Evolutionary conservation across 1,140 invertebrate species (phyloP).

Genomic region (Protaetia brevitarsis): DNA sequence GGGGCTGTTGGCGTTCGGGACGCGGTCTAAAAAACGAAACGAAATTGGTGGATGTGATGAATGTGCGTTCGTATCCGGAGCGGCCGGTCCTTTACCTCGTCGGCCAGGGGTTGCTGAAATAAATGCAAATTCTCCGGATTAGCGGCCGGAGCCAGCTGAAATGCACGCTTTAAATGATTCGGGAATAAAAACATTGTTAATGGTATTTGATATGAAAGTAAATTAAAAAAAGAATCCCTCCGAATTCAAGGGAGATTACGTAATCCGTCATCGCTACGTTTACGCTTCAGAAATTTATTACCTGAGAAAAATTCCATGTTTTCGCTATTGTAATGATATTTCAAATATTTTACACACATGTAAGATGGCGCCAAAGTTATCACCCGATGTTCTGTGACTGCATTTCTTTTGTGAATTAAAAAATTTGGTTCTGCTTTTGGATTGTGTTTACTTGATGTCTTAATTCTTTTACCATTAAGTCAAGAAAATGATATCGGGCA

Average conservation of each 20-base stretch:
- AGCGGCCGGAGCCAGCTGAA: background rate
- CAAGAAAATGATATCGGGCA: too few species aligned
- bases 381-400: too few species aligned
- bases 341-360: too few species aligned
- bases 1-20: background rate
- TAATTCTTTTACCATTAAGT: too few species aligned
- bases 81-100: background rate
- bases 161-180: background rate
- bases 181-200: background rate
- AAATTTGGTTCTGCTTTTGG: too few species aligned
- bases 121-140: constrained; percentile 12
- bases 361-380: too few species aligned
- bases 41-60: constrained; percentile 12
- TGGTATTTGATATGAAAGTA: background rate
- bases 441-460: too few species aligned
- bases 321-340: too few species aligned
- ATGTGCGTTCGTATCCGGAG: background rate
- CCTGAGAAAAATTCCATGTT: too few species aligned
- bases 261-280: background rate
- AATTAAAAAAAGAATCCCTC: too few species aligned
- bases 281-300: background rate
- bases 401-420: too few species aligned
- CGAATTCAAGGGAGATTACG: too few species aligned
- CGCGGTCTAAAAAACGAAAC: background rate
- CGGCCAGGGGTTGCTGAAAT: background rate